Evolutionary conservation across 1,140 invertebrate genomes (phyloP), one percentile per base, ranked within the genome.

Genomic region (Calycopis cecrops): DNA sequence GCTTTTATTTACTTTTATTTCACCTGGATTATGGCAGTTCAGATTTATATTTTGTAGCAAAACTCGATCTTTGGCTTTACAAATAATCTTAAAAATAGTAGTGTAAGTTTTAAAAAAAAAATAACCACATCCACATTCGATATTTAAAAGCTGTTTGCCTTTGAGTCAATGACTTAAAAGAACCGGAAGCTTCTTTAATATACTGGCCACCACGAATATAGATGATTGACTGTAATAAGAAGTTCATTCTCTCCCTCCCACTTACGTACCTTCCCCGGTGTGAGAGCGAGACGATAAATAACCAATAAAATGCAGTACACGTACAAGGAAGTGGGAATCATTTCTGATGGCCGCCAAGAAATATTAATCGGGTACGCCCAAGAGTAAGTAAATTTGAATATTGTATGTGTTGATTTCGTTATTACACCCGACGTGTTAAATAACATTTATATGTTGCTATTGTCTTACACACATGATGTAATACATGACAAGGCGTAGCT

Each of bases 141-240:
- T 37, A 52, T 17, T 52, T 35, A 11, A 49, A 38, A 34, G 34
- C 6, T 48, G 21, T 55, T 52, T 48, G 48, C 28, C 38, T 53
- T 68, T 72, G 67, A 80, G 79, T 80, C 81, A 79, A 71, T 73
- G 78, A 85, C 79, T 79, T 70, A 67, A 72, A 62, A 60, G 61
- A 55, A 74, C 71, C 81, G 81, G 81, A 85, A 85, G 74, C 69
- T 55, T 63, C 71, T 65, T 81, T 79, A 80, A 83, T 81, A 79
- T 80, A 79, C 73, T 71, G 73, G 71, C 73, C 71, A 81, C 67
- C 71, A 78, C 76, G 79, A 85, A 83, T 85, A 81, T 81, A 82
- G 81, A 85, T 85, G 81, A 85, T 85, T 79, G 79, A 73, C 74
- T 76, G 71, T 73, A 73, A 75, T 73, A 71, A 76, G 70, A 79